Base-by-base conservation (phyloP, 1,140 invertebrate species). In the Dreissena polymorpha region DNA sequence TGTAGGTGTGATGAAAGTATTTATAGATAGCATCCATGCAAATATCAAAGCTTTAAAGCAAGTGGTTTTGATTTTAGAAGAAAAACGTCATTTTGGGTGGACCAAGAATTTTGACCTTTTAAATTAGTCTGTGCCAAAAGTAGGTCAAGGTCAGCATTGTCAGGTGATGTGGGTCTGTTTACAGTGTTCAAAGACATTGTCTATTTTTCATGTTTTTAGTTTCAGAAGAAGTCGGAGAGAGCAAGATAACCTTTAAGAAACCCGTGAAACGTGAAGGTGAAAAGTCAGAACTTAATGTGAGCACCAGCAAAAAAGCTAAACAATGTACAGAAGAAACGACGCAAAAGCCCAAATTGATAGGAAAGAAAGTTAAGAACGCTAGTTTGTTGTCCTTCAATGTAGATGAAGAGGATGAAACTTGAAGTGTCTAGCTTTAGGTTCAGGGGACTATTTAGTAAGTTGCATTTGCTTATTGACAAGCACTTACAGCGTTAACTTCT, bases 361-460 rank as follows among this genome's bases (percentile, higher is more conserved):
- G 16, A 29, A 80, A 75, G 21, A 51, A 70, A 49, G 55, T 53
- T 39, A 81, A 85, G 64, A 85, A 75, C 29, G 67, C 63, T 0
- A 80, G 63, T 65, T 70, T 85, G 29, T 65, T 85, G 51, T 80
- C 77, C 49, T 80, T 85, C 80, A 72, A 63, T 27, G 77, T 75
- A 50, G 76, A 81, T 23, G 71, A 76, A 5, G 69, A 85, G 10
- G 68, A 80, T 51, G 73, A 64, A 12, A 72, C 21, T 53, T 77
- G 63, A 76, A 18, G 10, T 70, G 21, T 53, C 50, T 8, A 39
- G 39, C 8, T 39, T 39, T 39, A 39, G 39, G 39, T 39, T 39
- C 39, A 39, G 2, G 39, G 39, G 39, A 39, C 39, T 39, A 39
- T 23, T n/a, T 23, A 60, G 57, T 60, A 18, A n/a, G 57, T 60